A percentile compares a stretch with the other conserved stretches of the same genome.
These are phyloP conservation scores for Sclerodermus sp. DNA, from an alignment of 2,888 invertebrate genomes.

Conservation along the genomic window DNA sequence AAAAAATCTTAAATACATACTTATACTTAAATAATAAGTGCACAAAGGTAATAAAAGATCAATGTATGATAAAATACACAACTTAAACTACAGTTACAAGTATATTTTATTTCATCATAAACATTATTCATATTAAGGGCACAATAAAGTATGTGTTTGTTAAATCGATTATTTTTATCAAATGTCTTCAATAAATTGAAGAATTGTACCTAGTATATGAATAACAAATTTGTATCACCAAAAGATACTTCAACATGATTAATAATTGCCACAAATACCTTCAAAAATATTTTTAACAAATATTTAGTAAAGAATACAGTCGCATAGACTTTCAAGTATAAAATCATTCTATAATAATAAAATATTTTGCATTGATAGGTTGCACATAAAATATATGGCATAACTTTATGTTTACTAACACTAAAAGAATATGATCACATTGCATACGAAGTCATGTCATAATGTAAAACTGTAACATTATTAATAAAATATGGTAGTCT, in stretches of 20 bases:
- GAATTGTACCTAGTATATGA: slow-evolving; percentile 6
- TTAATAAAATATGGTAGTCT: too few relatives aligned
- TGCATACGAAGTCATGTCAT: too few relatives aligned
- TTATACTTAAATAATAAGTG: too few relatives aligned
- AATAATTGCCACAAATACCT: slow-evolving; percentile 36
- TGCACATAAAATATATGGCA: slow-evolving; percentile 50
- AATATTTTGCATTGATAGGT: slow-evolving; percentile 57
- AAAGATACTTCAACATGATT: slow-evolving; percentile 19
- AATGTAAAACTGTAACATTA: too few relatives aligned
- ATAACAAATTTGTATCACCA: slow-evolving; percentile 15
- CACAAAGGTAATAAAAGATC: too few relatives aligned
- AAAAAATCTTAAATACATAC: too few relatives aligned
- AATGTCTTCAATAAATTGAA: background rate
- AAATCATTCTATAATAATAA: slow-evolving; percentile 45
- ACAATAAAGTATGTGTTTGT: too few relatives aligned
- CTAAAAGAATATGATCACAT: slow-evolving; percentile 17
- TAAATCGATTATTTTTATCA: too few relatives aligned
- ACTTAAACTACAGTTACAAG: too few relatives aligned
- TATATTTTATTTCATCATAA: too few relatives aligned
- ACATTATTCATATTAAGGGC: too few relatives aligned
- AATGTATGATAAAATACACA: too few relatives aligned
- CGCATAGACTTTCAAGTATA: slow-evolving; percentile 19
- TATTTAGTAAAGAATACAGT: slow-evolving; percentile 19
- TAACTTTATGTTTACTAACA: slow-evolving; percentile 32
- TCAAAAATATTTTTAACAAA: slow-evolving; percentile 30